phyloP scores from a whole-genome alignment of 2,113 vertebrate genomes.

The Laterallus jamaicensis region DNA sequence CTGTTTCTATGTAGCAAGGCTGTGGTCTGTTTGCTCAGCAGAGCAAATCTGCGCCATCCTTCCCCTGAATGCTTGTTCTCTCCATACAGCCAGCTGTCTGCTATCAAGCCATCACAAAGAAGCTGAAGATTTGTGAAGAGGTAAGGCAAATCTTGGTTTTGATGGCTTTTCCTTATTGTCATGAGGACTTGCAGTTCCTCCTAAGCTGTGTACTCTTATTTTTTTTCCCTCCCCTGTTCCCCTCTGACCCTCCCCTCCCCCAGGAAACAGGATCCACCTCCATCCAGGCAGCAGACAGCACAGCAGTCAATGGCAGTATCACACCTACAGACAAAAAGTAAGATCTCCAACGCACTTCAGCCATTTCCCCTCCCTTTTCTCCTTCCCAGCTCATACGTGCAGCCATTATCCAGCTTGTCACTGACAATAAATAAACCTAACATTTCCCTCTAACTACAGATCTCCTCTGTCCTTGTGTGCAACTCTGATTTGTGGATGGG shows the following conservation, averaged over 20 bases:
- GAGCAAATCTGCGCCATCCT: not conserved
- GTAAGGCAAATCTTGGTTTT: slow-evolving; percentile 68
- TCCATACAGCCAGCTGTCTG: slow-evolving; percentile 77
- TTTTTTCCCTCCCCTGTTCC: not conserved
- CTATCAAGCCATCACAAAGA: slow-evolving; percentile 91
- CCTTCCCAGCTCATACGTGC: not conserved
- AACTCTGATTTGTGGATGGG: not conserved
- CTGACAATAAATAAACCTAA: slow-evolving; percentile 23
- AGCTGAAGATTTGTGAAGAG: slow-evolving; percentile 96
- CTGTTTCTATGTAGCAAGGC: not conserved
- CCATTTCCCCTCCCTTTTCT: slow-evolving; percentile 11
- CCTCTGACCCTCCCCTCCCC: not conserved
- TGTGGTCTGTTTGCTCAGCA: not conserved
- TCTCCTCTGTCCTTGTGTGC: slow-evolving; percentile 23
- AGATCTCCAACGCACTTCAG: not conserved
- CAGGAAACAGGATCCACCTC: slow-evolving; percentile 95
- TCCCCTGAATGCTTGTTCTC: slow-evolving; percentile 27
- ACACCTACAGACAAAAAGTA: slow-evolving; percentile 99
- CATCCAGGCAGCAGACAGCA: slow-evolving; percentile 98
- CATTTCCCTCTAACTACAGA: not conserved
- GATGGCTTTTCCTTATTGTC: not conserved
- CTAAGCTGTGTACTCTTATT: not conserved
- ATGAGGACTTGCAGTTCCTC: not conserved
- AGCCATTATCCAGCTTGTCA: slow-evolving; percentile 9
- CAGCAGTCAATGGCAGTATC: slow-evolving; percentile 95